Evolutionary conservation across 1,140 invertebrate genomes (phyloP).

Genomic region (Vollenhovia emeryi): DNA sequence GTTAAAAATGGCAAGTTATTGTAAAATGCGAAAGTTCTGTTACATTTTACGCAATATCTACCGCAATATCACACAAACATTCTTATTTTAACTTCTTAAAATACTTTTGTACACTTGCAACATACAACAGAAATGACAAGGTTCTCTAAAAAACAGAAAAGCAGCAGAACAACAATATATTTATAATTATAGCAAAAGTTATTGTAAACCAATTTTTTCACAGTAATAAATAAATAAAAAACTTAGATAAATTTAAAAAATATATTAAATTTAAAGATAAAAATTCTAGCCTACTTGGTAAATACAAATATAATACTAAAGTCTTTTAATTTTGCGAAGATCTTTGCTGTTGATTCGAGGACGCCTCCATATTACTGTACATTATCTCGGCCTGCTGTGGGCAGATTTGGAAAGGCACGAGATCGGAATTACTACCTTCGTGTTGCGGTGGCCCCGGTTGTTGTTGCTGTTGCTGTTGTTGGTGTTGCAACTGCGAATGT

Average conservation of each 20-base stretch:
- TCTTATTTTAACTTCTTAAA: neutral
- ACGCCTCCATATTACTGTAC: constrained; percentile 78
- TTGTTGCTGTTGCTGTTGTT: constrained; percentile 67
- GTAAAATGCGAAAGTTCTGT: neutral
- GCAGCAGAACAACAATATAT: neutral
- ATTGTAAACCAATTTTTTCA: neutral
- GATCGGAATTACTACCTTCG: constrained; percentile 68
- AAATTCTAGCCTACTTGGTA: neutral
- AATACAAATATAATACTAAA: neutral
- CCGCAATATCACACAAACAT: constrained; percentile 1
- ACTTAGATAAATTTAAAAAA: neutral
- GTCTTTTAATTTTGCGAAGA: constrained; percentile 66
- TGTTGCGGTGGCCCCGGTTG: constrained; percentile 64
- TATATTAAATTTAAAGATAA: neutral
- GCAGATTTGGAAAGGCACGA: constrained; percentile 81
- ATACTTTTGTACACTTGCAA: constrained; percentile 22
- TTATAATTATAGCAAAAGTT: neutral
- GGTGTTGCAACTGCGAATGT: constrained; percentile 58
- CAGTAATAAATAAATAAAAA: neutral
- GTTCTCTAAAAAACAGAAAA: neutral
- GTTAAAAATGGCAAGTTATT: constrained; percentile 11
- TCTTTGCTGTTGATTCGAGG: constrained; percentile 73
- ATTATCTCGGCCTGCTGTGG: constrained; percentile 77
- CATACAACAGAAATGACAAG: neutral
- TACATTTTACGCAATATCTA: constrained; percentile 7